These are phyloP conservation scores for Selenia dentaria DNA, from an alignment of 2,888 invertebrate species.

Conservation along the genomic window DNA sequence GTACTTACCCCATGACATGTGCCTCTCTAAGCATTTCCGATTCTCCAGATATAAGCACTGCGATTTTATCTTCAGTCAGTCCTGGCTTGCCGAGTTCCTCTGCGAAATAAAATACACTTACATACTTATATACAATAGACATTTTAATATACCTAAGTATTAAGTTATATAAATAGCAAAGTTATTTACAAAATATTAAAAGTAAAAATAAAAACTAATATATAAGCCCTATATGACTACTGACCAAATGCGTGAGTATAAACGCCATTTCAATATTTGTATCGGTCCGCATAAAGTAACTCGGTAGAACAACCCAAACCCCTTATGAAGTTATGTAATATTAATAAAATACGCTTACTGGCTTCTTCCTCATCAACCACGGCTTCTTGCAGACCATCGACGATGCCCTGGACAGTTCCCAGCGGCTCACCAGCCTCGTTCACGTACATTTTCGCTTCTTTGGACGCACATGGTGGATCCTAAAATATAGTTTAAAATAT, in stretches of 20 bases:
- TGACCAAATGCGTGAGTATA: too few relatives aligned
- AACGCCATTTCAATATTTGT: too few relatives aligned
- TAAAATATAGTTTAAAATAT: too few relatives aligned
- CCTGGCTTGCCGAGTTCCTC: conserved; percentile 70
- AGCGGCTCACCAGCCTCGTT: conserved; percentile 51
- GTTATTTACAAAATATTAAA: too few relatives aligned
- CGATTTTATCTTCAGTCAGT: conserved; percentile 87
- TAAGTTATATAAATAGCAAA: too few relatives aligned
- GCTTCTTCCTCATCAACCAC: conserved; percentile 57
- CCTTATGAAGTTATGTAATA: too few relatives aligned
- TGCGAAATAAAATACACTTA: conserved; percentile 44
- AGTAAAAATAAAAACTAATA: too few relatives aligned
- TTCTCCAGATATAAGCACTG: conserved; percentile 87
- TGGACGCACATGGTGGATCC: neutral
- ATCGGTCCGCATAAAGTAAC: too few relatives aligned
- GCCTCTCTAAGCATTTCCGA: conserved; percentile 88
- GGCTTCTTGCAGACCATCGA: conserved; percentile 60
- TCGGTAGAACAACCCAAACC: too few relatives aligned
- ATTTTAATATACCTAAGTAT: too few relatives aligned
- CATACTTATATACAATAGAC: too few relatives aligned
- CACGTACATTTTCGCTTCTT: conserved; percentile 41
- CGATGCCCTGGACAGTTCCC: conserved; percentile 60
- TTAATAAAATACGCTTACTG: conserved; percentile 46
- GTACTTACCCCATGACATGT: conserved; percentile 86
- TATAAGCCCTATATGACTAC: too few relatives aligned